Percentiles rank a stretch among this genome's conserved stretches.
Evolutionary conservation across 2,113 vertebrate species (phyloP).

Genomic region (Brachyhypopomus gauderio): DNA sequence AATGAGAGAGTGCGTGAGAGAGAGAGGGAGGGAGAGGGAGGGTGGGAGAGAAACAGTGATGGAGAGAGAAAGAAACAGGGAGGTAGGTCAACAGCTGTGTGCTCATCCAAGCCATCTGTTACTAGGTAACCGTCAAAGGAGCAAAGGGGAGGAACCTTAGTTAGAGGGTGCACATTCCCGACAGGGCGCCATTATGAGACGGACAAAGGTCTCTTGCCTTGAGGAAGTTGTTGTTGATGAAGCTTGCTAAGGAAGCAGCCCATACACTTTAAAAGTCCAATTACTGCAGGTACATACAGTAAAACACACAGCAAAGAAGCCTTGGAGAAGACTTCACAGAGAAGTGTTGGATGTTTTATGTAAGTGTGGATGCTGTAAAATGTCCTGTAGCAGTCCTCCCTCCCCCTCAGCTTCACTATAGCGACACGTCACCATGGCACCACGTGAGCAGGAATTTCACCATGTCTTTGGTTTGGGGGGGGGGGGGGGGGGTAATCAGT

Average conservation of each 20-base stretch:
- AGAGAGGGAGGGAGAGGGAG: conserved; percentile 30
- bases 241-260: too few species aligned
- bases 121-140: conserved; percentile 34
- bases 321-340: neutral
- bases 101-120: conserved; percentile 56
- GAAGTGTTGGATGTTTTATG: neutral
- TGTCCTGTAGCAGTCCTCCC: too few species aligned
- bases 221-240: neutral
- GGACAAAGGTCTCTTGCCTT: conserved; percentile 21
- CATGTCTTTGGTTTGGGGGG: neutral
- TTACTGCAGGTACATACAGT: too few species aligned
- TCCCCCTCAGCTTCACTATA: too few species aligned
- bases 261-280: neutral
- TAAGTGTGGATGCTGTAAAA: neutral
- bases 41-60: neutral
- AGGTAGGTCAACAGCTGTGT: conserved; percentile 60
- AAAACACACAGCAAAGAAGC: neutral
- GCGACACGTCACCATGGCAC: too few species aligned
- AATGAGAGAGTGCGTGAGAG: conserved; percentile 10
- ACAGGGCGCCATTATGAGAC: conserved; percentile 5
- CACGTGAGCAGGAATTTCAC: neutral
- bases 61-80: conserved; percentile 29
- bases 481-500: too few species aligned
- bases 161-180: neutral
- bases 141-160: conserved; percentile 3